Base-by-base conservation (phyloP, 2,797 vertebrate species). In the Aythya fuligula region DNA sequence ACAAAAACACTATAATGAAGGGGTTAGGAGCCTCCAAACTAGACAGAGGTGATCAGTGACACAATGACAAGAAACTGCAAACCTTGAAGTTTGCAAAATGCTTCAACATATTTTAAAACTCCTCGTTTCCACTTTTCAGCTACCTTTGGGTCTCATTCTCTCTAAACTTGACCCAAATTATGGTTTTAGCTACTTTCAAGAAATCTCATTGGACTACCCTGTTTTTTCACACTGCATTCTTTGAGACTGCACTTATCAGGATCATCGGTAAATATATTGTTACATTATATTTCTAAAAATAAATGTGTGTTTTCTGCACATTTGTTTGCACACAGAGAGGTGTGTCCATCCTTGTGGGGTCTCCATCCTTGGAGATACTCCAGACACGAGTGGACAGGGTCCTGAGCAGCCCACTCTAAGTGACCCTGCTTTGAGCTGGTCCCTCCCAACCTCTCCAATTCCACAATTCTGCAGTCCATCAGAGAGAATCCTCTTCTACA, bases 391-490 rank as follows among this genome's bases (percentile, higher is more conserved):
- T 39, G 66, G 54, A 22, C 22, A 1, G 47, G 39, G 25, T 39
- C 19, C 32, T 87, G 58, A 69, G 8, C 27, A 51, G 13, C 25
- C 43, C 67, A 20, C 20, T 78, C 17, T 72, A 49, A 21, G 12
- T 65, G 41, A 22, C 32, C 1, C 7, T 78, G 36, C 36, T 53
- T 65, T 58, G 16, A 38, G 45, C 45, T 58, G 38, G 2, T 87
- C 64, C 56, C 13, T 82, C 65, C 64, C 30, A 38, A 25, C 17
- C 66, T 75, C 80, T 51, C 5, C 32, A 32, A 1, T 65, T 60
- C 72, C 49, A 25, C 0, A 0, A 15, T 41, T 73, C 9, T 47
- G 7, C 38, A 41, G 20, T 58, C 38, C 57, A 56, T 38, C 6
- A 25, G 38, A 49, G 67, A 61, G 9, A 41, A 72, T 19, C 1